Evolutionary conservation across 2,797 vertebrate species (phyloP).

Genomic region (Helarctos malayanus): DNA sequence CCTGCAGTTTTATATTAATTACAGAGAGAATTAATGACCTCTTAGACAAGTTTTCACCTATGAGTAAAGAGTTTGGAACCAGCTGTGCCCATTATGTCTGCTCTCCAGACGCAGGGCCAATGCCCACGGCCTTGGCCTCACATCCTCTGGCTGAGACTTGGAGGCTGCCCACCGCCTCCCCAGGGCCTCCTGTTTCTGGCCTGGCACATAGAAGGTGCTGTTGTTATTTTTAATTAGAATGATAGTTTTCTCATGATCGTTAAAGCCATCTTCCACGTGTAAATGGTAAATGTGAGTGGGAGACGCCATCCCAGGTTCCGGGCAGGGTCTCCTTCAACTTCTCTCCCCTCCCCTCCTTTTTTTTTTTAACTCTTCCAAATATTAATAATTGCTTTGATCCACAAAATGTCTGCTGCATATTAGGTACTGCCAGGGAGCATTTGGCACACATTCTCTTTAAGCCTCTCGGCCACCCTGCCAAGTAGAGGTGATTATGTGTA

Average conservation of each 20-base stretch:
- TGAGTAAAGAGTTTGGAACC: slow-evolving; percentile 77
- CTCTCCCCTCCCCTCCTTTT: slow-evolving; percentile 37
- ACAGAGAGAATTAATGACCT: slow-evolving; percentile 81
- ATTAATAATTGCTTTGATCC: slow-evolving; percentile 63
- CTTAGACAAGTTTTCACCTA: slow-evolving; percentile 82
- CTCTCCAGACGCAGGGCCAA: slow-evolving; percentile 14
- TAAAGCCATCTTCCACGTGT: slow-evolving; percentile 44
- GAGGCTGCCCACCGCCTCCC: background rate
- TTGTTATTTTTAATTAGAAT: slow-evolving; percentile 64
- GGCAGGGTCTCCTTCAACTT: slow-evolving; percentile 56
- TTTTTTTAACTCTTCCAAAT: slow-evolving; percentile 60
- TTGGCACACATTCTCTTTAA: slow-evolving; percentile 49
- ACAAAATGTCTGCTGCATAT: slow-evolving; percentile 54
- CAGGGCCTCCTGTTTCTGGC: slow-evolving; percentile 42
- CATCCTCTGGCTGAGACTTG: slow-evolving; percentile 39
- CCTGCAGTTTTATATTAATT: slow-evolving; percentile 82
- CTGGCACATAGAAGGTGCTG: slow-evolving; percentile 23
- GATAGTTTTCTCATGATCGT: slow-evolving; percentile 33
- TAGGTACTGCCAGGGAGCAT: slow-evolving; percentile 16
- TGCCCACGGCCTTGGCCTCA: background rate
- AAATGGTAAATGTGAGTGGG: slow-evolving; percentile 49
- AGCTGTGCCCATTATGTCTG: slow-evolving; percentile 73
- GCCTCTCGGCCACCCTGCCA: slow-evolving; percentile 17
- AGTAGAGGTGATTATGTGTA: background rate
- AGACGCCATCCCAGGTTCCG: slow-evolving; percentile 46